phyloP scores from a whole-genome alignment of 2,113 vertebrate species.

The Alectura lathami region DNA sequence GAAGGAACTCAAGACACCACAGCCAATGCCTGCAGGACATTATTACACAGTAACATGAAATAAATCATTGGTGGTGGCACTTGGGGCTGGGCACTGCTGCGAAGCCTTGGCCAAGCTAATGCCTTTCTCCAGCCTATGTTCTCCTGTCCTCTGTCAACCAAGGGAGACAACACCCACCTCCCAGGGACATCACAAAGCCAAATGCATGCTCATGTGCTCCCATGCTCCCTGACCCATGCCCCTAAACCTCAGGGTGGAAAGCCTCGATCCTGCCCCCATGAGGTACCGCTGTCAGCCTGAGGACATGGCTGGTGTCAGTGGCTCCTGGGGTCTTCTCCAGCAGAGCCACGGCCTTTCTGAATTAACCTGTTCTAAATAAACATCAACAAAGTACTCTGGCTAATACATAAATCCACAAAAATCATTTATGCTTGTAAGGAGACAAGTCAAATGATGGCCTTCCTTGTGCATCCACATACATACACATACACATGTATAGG shows the following conservation, averaged over 20 bases:
- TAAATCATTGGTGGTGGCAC: not conserved
- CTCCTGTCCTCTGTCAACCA: not conserved
- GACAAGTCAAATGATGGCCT: not conserved
- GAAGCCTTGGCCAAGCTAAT: not conserved
- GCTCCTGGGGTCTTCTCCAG: not conserved
- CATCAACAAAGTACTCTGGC: not conserved
- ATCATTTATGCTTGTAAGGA: not conserved
- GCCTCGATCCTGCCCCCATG: rapidly evolving
- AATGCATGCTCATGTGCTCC: not conserved
- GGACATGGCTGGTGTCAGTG: not conserved
- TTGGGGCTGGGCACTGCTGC: not conserved
- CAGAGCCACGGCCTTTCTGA: not conserved
- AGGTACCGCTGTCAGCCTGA: rapidly evolving
- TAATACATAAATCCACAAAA: not conserved
- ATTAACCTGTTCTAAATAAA: not conserved
- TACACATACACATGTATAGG: too few relatives aligned
- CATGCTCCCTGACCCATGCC: not conserved
- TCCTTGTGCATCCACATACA: not conserved
- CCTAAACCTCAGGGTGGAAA: not conserved
- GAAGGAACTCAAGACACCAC: not conserved
- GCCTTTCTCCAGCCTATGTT: not conserved
- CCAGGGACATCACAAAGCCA: not conserved
- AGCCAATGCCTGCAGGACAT: not conserved
- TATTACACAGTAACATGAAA: not conserved
- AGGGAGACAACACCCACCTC: not conserved